Evolutionary conservation across 2,113 vertebrate genomes (phyloP), one percentile per base, ranked within the genome.

Genomic region (Taxidea taxus): DNA sequence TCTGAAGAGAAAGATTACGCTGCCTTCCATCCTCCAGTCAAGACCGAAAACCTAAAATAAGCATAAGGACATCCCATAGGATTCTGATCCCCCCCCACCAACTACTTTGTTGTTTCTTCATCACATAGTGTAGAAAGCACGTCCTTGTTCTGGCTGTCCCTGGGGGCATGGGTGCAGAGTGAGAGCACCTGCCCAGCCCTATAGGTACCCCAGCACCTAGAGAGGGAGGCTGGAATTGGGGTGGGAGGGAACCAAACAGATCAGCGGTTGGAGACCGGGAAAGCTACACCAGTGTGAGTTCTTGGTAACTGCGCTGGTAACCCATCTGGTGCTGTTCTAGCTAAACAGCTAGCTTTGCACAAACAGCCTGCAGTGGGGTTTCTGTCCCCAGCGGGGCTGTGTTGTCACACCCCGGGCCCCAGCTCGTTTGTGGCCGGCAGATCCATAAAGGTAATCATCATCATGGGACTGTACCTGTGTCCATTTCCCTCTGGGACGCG

Each of bases 371-470:
- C 56, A 1, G 68, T 37, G 68, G 68, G 10, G n/a, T 3, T 34
- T 66, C 7, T 25, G 23, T n/a, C 70, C 23, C 37, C 37, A 7
- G 64, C 9, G 1, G 70, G n/a, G 44, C 84, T 54, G 6, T 29
- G 11, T 7, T 29, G 8, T n/a, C 7, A 16, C 16, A 14, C 1
- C 0, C 42, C 0, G 0, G 2, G 21, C 23, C 54, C 47, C 25
- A 18, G 54, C 14, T 56, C 88, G n/a, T 51, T 15, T 1, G 27
- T 29, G 72, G 34, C 58, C 49, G 11, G 37, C 68, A n/a, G 42
- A 2, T 18, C 42, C 49, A 16, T 21, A 60, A 37, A 84, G 23
- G 62, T 20, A 20, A 47, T 82, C 54, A 1, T 27, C n/a, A 25
- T 34, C 21, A 34, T 68, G 47, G 78, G 37, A n/a, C 44, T 94